phyloP scores from a whole-genome alignment of 1,140 invertebrate genomes.

The Danaus plexippus region DNA sequence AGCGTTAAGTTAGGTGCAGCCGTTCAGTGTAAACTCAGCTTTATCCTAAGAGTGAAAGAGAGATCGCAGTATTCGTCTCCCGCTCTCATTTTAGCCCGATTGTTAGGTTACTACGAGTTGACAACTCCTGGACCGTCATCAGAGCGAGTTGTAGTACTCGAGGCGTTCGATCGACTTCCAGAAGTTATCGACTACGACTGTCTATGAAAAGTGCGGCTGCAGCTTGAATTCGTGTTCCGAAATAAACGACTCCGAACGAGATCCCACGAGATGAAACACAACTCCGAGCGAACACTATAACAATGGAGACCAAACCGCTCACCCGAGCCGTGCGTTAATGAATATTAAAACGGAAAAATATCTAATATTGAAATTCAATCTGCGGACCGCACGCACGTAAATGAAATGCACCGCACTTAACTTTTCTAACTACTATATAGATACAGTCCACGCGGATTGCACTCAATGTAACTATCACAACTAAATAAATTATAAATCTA shows the following conservation, averaged over 20 bases:
- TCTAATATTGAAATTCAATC: constrained; percentile 37
- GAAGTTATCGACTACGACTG: constrained; percentile 32
- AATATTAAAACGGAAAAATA: constrained; percentile 8
- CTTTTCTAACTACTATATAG: constrained; percentile 64
- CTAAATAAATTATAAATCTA: constrained; percentile 53
- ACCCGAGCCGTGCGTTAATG: not conserved
- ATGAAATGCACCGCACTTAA: constrained; percentile 66
- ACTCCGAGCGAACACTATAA: not conserved
- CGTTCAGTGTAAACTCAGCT: constrained; percentile 17
- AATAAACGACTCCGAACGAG: constrained; percentile 5
- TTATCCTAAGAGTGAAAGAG: constrained; percentile 28
- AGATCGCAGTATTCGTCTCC: constrained; percentile 27
- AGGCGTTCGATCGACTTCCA: constrained; percentile 14
- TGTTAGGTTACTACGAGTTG: constrained; percentile 22
- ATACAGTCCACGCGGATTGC: constrained; percentile 59
- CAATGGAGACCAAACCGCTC: not conserved
- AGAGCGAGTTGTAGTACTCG: constrained; percentile 7
- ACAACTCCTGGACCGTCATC: constrained; percentile 24
- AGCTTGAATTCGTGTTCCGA: constrained; percentile 27
- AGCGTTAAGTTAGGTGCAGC: constrained; percentile 1
- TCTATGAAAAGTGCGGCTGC: constrained; percentile 31
- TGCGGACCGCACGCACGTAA: constrained; percentile 40
- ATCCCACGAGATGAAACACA: constrained; percentile 7
- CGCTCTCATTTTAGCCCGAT: constrained; percentile 51
- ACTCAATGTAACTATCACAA: constrained; percentile 59